A percentile compares a stretch with the other conserved stretches of the same genome.
phyloP scores from a whole-genome alignment of 1,140 invertebrate species.

The Uloborus diversus region DNA sequence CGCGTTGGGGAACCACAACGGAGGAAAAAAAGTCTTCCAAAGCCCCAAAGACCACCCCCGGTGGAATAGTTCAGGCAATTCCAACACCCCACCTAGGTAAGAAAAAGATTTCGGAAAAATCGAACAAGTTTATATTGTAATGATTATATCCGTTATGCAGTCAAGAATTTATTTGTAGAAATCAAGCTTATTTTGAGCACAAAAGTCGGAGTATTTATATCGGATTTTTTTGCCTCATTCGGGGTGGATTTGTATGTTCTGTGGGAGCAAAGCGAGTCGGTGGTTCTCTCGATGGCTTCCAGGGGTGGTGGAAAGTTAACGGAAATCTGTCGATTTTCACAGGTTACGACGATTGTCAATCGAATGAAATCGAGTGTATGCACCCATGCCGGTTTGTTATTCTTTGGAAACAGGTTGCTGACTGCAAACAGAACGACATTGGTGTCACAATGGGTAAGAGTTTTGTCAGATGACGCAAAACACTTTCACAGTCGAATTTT shows the following conservation, averaged over 20 bases:
- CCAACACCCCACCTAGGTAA: background rate
- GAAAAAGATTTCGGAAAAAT: background rate
- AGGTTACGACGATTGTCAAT: background rate
- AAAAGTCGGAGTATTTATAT: background rate
- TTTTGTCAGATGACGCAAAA: too few species aligned
- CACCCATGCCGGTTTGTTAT: too few species aligned
- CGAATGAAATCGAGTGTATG: too few species aligned
- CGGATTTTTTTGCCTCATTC: background rate
- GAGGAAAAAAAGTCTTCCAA: background rate
- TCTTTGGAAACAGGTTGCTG: too few species aligned
- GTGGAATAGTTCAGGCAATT: constrained; percentile 38
- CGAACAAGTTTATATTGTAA: constrained; percentile 31
- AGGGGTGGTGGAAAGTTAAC: constrained; percentile 18
- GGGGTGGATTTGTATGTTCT: background rate
- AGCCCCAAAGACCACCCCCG: constrained; percentile 17
- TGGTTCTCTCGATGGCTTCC: constrained; percentile 8
- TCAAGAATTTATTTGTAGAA: constrained; percentile 6
- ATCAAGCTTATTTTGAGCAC: constrained; percentile 39
- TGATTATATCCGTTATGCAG: constrained; percentile 25
- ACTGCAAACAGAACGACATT: too few species aligned
- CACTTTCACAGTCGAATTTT: too few species aligned
- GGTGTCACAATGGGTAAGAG: too few species aligned
- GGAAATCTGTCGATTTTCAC: constrained; percentile 20
- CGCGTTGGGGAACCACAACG: constrained; percentile 21
- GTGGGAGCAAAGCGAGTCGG: constrained; percentile 35